Evolutionary conservation across 2,113 vertebrate species (phyloP), one percentile per base, ranked within the genome.

Genomic region (Axis porcinus): DNA sequence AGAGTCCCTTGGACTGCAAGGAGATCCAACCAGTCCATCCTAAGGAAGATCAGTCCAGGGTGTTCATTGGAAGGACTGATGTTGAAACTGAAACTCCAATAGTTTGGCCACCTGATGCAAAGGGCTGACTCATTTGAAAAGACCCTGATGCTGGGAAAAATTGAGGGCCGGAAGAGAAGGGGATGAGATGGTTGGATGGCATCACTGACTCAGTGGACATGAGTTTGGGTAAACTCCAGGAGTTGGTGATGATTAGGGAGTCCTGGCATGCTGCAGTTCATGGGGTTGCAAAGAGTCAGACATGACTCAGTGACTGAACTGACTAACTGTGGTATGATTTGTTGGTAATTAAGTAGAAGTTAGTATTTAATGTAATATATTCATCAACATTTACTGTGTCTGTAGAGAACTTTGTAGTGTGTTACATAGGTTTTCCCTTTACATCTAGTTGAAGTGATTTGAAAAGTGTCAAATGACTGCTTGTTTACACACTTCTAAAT

Each of bases 401-500:
- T n/a, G 58, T 58, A 86, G 83, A 67, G 17, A 70, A 74, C 27
- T 86, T 86, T 43, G 30, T 54, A 55, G 13, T 86, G 17, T 94
- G 54, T 23, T 76, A 2, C 67, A 3, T 33, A n/a, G 28, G 33
- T 87, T 93, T 67, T 86, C 70, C 62, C 21, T 86, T 89, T 92
- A 33, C 10, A 89, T 62, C 13, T 10, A 92, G 5, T 67, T 17
- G 27, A 15, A 78, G 28, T 89, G 15, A 55, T 89, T 97, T 97
- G 52, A 86, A 79, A 84, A 93, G 47, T 52, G 30, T 55, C 30
- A 92, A 23, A 14, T 76, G n/a, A 78, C 36, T 89, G 40, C 43
- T 93, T 93, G 30, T 88, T 64, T 58, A 83, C 13, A 60, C 2
- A n/a, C 33, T 74, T 94, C 23, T 91, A 89, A 94, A 74, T 92